A percentile compares a stretch with the other conserved stretches of the same genome.
These are phyloP conservation scores for Phenganax stokvisi DNA, from an alignment of 92 coral and sea anemone genomes.

Conservation along the genomic window DNA sequence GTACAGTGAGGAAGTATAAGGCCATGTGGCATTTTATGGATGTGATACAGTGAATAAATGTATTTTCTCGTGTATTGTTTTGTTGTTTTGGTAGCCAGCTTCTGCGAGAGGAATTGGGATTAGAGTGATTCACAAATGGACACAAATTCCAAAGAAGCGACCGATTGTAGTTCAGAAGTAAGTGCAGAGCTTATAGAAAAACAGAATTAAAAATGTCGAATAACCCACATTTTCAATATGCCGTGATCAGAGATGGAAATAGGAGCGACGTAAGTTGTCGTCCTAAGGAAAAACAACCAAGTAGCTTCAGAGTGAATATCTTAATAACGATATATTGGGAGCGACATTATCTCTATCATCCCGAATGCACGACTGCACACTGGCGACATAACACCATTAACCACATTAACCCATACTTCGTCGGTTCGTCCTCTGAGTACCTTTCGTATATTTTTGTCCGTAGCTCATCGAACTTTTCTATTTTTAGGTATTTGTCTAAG, in stretches of 20 bases:
- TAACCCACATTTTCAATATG: not conserved
- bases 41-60: no score
- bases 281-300: not conserved
- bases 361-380: no score
- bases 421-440: not conserved
- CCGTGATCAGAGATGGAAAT: not conserved
- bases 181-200: not conserved
- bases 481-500: conserved; percentile 77
- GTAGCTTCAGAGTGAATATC: not conserved
- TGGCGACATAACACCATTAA: no score
- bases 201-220: not conserved
- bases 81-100: conserved; percentile 64
- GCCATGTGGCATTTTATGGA: no score
- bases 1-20: no score
- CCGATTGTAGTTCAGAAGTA: conserved; percentile 94
- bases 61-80: not conserved
- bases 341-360: no score
- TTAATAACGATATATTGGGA: no score
- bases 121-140: conserved; percentile 91
- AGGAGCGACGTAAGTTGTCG: not conserved
- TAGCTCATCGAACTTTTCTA: not conserved
- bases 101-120: conserved; percentile 98
- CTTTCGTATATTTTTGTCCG: not conserved
- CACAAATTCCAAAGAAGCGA: conserved; percentile 86
- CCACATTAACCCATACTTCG: no score